Conservation (phyloP, 2,113 vertebrate species). For the Chlamydotis undulata region DNA sequence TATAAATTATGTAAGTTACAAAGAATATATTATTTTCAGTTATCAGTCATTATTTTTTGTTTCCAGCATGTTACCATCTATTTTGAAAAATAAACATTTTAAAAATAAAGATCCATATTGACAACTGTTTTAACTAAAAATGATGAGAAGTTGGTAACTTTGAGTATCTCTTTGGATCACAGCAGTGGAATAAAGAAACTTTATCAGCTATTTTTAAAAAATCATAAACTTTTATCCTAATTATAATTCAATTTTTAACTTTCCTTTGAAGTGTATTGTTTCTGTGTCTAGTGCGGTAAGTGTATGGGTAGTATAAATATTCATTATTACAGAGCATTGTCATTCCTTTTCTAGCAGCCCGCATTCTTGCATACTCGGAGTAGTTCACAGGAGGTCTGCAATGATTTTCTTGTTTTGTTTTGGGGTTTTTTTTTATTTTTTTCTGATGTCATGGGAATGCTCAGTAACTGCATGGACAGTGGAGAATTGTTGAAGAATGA, state of each 20-base stretch:
- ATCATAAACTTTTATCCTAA: neutral
- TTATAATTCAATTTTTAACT: neutral
- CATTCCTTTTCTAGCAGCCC: neutral
- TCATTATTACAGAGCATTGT: neutral
- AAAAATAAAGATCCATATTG: neutral
- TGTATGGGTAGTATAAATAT: neutral
- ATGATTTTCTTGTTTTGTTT: neutral
- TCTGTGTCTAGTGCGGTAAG: neutral
- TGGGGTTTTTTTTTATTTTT: neutral
- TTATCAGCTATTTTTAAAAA: neutral
- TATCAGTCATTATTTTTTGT: neutral
- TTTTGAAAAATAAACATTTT: neutral
- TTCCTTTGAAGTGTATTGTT: neutral
- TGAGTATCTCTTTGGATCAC: neutral
- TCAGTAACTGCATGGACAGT: neutral
- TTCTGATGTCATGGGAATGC: neutral
- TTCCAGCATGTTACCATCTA: neutral
- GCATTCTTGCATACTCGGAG: neutral
- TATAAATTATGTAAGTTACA: conserved; percentile 91
- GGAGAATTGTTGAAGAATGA: neutral
- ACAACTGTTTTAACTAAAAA: neutral
- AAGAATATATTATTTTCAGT: neutral
- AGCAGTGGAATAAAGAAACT: neutral
- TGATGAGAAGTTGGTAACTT: neutral
- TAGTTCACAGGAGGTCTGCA: neutral